Conservation (phyloP, 2,888 invertebrate genomes). For the Aradus depressus region DNA sequence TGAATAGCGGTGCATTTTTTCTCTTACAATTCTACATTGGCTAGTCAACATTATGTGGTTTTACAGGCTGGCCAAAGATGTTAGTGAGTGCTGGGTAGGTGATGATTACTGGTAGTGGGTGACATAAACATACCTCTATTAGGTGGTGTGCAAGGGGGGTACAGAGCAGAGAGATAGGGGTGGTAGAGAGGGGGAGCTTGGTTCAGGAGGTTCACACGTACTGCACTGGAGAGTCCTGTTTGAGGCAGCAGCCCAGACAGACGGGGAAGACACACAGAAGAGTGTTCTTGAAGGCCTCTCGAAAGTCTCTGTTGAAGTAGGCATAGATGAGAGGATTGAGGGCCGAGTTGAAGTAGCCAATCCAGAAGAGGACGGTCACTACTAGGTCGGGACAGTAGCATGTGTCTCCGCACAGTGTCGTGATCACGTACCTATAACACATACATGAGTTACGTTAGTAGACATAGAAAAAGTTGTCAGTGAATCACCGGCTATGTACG, state of each 20-base stretch:
- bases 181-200: too few relatives aligned
- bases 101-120: too few relatives aligned
- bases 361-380: constrained; percentile 71
- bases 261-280: constrained; percentile 75
- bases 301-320: constrained; percentile 91
- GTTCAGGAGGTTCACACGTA: constrained; percentile 31
- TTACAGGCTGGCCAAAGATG: too few relatives aligned
- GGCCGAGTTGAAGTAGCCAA: constrained; percentile 93
- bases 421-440: constrained; percentile 66
- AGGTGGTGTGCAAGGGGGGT: constrained; percentile 10
- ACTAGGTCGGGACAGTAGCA: constrained; percentile 56
- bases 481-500: too few relatives aligned
- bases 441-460: too few relatives aligned
- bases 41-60: too few relatives aligned
- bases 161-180: constrained; percentile 9
- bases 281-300: constrained; percentile 90
- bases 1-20: too few relatives aligned
- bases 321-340: constrained; percentile 92
- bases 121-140: constrained; percentile 19
- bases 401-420: constrained; percentile 65
- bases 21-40: too few relatives aligned
- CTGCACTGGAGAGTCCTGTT: constrained; percentile 36
- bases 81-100: too few relatives aligned
- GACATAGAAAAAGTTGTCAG: too few relatives aligned
- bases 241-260: constrained; percentile 60